Base-by-base conservation (phyloP, 1,140 invertebrate genomes). In the Zaprionus ghesquierei region DNA sequence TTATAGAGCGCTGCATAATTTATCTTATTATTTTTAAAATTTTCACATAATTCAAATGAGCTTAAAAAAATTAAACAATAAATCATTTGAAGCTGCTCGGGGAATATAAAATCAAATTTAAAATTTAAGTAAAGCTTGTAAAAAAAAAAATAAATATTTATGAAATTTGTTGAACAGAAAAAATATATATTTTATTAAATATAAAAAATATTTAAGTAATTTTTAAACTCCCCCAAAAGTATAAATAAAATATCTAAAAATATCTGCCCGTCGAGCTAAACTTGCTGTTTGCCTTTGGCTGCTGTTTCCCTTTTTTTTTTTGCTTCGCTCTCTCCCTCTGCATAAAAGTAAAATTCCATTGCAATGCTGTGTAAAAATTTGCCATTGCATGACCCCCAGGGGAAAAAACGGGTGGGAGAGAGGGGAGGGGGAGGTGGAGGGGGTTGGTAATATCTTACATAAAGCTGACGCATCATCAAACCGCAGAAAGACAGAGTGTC, bases 391-490 rank as follows among this genome's bases (percentile, higher is more conserved):
- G 49, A 13, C 15, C 3, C 3, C 10, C 20, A 13, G 20, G 23
- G 35, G 49, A 13, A 50, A 50, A 10, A 50, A n/a, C 33, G 27
- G 25, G 49, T 15, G 5, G 25, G 25, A 22, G 29, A 46, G 20
- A 31, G 27, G 20, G 55, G 3, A 23, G 33, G 13, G 20, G n/a
- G 2, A 38, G 29, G 25, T n/a, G 53, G 29, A 54, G n/a, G 54
- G 35, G 27, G 29, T n/a, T 18, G 18, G 41, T 41, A 31, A 81
- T 69, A 70, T 86, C 79, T 89, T 87, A 87, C 66, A 82, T 87
- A 86, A 86, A 89, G 82, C 84, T 87, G 82, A 89, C 82, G 84
- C 82, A 89, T 82, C 82, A 78, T 73, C 54, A 58, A 71, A 60
- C 72, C 59, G 55, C 72, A 75, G 33, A 31, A 25, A 18, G 58